A percentile compares a stretch with the other conserved stretches of the same genome.
phyloP scores from a whole-genome alignment of 2,888 invertebrate genomes.

The Tetrapedia diversipes region DNA sequence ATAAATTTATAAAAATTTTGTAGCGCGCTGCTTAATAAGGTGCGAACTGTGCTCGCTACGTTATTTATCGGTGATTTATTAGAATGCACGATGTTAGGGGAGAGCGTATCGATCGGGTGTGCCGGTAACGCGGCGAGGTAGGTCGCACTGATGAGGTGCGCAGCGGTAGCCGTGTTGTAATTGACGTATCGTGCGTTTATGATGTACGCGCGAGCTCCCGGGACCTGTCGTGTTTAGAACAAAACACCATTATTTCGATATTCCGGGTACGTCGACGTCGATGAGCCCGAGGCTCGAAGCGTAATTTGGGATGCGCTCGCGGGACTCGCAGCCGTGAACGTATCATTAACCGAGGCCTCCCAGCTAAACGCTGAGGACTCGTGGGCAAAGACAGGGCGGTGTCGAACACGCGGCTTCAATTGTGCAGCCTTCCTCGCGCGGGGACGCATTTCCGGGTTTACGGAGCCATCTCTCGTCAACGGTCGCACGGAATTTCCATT shows the following conservation, averaged over 20 bases:
- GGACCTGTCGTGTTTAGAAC: neutral
- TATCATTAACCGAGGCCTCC: neutral
- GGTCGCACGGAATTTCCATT: constrained; percentile 30
- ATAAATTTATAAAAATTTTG: too few species aligned
- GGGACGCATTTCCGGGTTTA: constrained; percentile 23
- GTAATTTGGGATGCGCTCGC: neutral
- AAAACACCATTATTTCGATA: constrained; percentile 6
- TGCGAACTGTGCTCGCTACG: neutral
- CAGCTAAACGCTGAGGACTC: neutral
- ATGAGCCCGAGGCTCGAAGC: neutral
- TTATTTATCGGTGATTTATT: constrained; percentile 20
- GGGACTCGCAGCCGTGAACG: too few species aligned
- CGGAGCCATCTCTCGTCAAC: constrained; percentile 7
- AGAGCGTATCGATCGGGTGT: constrained; percentile 13
- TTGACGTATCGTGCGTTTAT: constrained; percentile 30
- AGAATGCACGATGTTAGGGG: neutral
- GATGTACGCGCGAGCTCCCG: neutral
- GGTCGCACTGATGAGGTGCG: constrained; percentile 23
- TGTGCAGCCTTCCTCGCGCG: neutral
- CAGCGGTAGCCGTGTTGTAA: constrained; percentile 18
- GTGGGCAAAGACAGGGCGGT: neutral
- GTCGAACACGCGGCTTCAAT: neutral
- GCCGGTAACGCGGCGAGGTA: constrained; percentile 8
- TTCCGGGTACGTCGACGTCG: neutral
- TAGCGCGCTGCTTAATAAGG: neutral